A percentile compares a stretch with the other conserved stretches of the same genome.
Evolutionary conservation across 30 jellyfish, hydroid and myxozoan species (phyloP).

Genomic region (Aurelia aurita): DNA sequence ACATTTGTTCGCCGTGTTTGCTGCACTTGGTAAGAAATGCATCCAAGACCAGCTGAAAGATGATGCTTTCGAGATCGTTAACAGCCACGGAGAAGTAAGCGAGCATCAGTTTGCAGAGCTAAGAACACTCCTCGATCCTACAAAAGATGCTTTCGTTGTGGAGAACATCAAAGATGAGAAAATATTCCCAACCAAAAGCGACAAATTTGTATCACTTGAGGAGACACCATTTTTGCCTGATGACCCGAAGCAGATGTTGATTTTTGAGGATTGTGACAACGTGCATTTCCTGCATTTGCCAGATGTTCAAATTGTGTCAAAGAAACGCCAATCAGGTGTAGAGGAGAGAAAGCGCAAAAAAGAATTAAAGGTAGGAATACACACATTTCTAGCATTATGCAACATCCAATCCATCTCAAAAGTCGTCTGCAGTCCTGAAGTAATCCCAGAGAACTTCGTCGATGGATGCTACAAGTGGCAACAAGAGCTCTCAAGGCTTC

Average conservation of each 20-base stretch:
- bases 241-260: conserved; percentile 14
- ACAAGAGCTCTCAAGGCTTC: conserved; percentile 12
- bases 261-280: conserved; percentile 28
- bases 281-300: conserved; percentile 39
- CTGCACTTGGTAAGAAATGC: conserved; percentile 64
- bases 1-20: conserved; percentile 56
- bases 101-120: background rate
- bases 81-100: background rate
- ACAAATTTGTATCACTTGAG: conserved; percentile 37
- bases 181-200: conserved; percentile 64
- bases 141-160: conserved; percentile 4
- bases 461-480: conserved; percentile 82
- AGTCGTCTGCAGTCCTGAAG: conserved; percentile 53
- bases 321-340: background rate
- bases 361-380: conserved; percentile 22
- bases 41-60: conserved; percentile 3
- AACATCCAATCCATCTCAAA: conserved; percentile 20
- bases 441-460: conserved; percentile 36
- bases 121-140: background rate
- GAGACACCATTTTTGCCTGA: conserved; percentile 67
- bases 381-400: conserved; percentile 60
- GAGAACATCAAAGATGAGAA: conserved; percentile 48
- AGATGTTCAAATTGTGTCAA: background rate
- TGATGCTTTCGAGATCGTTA: background rate
- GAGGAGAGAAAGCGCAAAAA: background rate